Evolutionary conservation across 2,888 invertebrate species (phyloP).

Genomic region (Copidosoma aretas): DNA sequence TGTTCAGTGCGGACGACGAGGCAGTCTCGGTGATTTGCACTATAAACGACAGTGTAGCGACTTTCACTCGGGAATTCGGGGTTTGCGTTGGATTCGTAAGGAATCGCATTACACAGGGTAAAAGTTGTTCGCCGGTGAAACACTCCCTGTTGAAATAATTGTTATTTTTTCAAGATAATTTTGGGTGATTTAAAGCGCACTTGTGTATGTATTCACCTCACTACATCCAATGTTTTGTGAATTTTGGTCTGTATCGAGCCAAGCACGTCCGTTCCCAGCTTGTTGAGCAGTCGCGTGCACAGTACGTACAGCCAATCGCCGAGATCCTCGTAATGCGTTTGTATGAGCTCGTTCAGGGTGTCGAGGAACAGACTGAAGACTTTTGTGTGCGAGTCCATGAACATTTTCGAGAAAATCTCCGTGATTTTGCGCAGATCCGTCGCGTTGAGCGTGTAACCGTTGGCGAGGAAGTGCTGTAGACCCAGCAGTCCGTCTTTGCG

Average conservation of each 20-base stretch:
- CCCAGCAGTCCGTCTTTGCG: constrained; percentile 91
- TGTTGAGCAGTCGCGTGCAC: constrained; percentile 85
- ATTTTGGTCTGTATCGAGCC: constrained; percentile 92
- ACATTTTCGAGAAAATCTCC: constrained; percentile 94
- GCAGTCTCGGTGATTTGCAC: constrained; percentile 71
- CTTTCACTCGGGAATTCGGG: constrained; percentile 82
- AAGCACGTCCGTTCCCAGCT: constrained; percentile 88
- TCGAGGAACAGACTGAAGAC: constrained; percentile 93
- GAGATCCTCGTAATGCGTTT: constrained; percentile 84
- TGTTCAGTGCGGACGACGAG: constrained; percentile 61
- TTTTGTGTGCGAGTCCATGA: constrained; percentile 95
- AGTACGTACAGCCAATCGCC: constrained; percentile 94
- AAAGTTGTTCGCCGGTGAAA: constrained; percentile 69
- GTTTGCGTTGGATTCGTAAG: constrained; percentile 92
- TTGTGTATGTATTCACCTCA: constrained; percentile 64
- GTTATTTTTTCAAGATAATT: not conserved
- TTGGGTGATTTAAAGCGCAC: not conserved
- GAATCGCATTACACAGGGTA: constrained; percentile 72
- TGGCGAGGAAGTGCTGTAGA: constrained; percentile 76
- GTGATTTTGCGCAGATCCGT: constrained; percentile 84
- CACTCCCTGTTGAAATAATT: constrained; percentile 61
- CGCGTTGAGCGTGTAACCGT: constrained; percentile 71
- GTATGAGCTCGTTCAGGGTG: constrained; percentile 87
- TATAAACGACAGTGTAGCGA: constrained; percentile 76
- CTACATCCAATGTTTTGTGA: constrained; percentile 81